A percentile compares a stretch with the other conserved stretches of the same genome.
Conservation (phyloP, 2,113 vertebrate genomes). For the Nannospalax galili region DNA sequence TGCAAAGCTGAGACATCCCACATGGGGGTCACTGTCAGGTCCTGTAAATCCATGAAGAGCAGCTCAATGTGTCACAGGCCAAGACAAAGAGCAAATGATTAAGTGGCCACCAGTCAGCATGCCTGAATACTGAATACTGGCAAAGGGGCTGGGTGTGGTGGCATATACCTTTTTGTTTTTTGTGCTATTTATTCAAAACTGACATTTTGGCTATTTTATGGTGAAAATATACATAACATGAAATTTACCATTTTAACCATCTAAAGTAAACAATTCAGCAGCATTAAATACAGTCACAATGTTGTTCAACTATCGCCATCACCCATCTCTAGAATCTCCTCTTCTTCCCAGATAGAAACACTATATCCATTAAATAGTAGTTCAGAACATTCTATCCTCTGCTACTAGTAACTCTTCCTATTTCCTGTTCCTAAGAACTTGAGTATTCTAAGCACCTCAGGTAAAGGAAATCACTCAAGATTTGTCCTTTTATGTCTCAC, state of each 20-base stretch:
- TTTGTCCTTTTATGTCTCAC: neutral
- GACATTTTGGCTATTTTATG: neutral
- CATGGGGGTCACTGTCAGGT: neutral
- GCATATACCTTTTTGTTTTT: neutral
- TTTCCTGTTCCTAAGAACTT: neutral
- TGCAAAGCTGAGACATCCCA: neutral
- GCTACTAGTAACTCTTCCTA: neutral
- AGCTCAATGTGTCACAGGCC: neutral
- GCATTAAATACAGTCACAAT: neutral
- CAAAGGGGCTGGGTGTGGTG: neutral
- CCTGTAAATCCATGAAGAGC: neutral
- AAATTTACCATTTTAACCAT: neutral
- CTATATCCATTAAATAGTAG: neutral
- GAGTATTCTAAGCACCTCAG: neutral
- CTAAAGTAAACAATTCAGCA: neutral
- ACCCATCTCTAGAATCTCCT: neutral
- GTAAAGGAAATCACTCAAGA: neutral
- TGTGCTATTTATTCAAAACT: neutral
- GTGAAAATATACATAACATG: neutral
- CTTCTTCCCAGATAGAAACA: neutral
- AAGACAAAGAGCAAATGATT: neutral
- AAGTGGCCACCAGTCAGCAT: neutral
- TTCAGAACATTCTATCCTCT: neutral
- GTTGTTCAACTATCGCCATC: neutral
- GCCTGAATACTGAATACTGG: neutral